Base-by-base conservation (phyloP, 2,888 invertebrate species). In the Amphipyra tragopoginis region DNA sequence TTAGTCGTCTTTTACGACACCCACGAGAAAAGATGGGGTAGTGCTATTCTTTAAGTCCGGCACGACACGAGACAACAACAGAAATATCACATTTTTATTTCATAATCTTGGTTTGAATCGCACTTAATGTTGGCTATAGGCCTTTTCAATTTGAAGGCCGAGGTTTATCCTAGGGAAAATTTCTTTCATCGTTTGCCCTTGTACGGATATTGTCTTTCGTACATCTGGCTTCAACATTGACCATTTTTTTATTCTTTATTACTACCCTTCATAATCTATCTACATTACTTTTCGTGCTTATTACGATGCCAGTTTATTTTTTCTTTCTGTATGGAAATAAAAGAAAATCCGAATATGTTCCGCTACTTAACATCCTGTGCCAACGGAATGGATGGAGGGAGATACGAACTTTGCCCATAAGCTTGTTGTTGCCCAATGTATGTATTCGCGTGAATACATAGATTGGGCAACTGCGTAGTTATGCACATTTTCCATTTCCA, bases 101-200 rank as follows among this genome's bases (percentile, higher is more conserved):
- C 26, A 49, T 72, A 66, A 72, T 61, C 53, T 40, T 39, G 38
- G 42, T 72, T 64, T 47, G 53, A 54, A 53, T 60, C 50, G 29
- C 45, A 53, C 59, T 34, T 57, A 64, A 60, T 72, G 50, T 50
- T 53, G 13, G 44, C 54, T 36, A 29, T 57, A 60, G 55, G 44
- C 56, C 42, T 72, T 64, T 68, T 68, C 51, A 68, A 64, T 68
- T 72, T 55, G 44, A 60, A 59, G 45, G 40, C 50, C 34, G 52
- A 57, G 43, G 26, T 63, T 50, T 39, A 14, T 57, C 50, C 50
- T 52, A 38, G 36, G 34, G 26, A 56, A 38, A 60, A 44, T 56
- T 48, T 56, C 53, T 60, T 72, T 64, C 54, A 54, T 60, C 59
- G 56, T 68, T 53, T 48, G 56, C 44, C 58, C 50, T 64, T 60